Percentiles rank a stretch among this genome's conserved stretches.
Conservation (phyloP, 1,140 invertebrate species). For the Popillia japonica region DNA sequence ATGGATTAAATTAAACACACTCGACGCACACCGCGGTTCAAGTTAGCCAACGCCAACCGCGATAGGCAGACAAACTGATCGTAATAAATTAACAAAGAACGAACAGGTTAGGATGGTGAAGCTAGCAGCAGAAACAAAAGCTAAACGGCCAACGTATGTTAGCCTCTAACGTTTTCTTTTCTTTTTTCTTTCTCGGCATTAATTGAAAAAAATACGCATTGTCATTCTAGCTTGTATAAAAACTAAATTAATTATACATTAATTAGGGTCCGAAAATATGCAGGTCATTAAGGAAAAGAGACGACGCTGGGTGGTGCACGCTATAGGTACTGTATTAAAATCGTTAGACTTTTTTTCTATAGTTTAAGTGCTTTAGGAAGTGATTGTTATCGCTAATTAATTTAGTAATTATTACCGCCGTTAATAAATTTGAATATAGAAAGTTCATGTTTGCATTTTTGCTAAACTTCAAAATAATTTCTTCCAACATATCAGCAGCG, state of each 20-base stretch:
- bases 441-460: not conserved
- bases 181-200: not conserved
- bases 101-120: not conserved
- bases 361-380: conserved; percentile 23
- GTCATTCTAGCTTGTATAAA: conserved; percentile 21
- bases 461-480: no score
- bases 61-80: not conserved
- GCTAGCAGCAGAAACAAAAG: not conserved
- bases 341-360: conserved; percentile 21
- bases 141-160: not conserved
- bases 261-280: conserved; percentile 25
- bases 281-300: conserved; percentile 27
- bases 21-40: not conserved
- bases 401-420: conserved; percentile 28
- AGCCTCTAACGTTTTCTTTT: not conserved
- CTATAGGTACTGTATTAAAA: conserved; percentile 5
- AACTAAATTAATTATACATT: conserved; percentile 31
- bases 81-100: conserved; percentile 1
- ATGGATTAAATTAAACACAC: not conserved
- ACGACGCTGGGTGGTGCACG: not conserved
- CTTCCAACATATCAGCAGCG: no score
- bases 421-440: conserved; percentile 17
- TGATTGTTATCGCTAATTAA: conserved; percentile 32
- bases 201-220: conserved; percentile 33
- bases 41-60: not conserved